A percentile compares a stretch with the other conserved stretches of the same genome.
These are phyloP conservation scores for Tipula helvola DNA, from an alignment of 2,888 invertebrate species.

Conservation along the genomic window DNA sequence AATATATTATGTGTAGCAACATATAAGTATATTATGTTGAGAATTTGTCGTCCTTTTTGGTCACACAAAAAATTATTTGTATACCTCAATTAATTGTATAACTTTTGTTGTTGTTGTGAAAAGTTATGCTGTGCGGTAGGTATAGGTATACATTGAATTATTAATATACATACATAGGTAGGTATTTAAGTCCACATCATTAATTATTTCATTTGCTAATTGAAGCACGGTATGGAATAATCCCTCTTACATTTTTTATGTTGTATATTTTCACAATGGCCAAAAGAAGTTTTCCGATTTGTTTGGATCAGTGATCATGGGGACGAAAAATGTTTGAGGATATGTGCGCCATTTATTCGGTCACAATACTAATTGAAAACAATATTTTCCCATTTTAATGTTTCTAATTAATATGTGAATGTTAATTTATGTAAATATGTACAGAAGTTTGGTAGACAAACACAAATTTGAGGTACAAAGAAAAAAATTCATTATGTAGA, in stretches of 20 bases:
- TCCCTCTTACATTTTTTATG: background rate
- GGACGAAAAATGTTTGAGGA: background rate
- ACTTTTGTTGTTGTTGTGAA: background rate
- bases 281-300: background rate
- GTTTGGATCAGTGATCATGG: background rate
- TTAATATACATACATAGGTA: background rate
- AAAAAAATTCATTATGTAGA: no score
- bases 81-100: background rate
- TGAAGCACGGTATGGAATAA: background rate
- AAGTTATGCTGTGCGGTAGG: background rate
- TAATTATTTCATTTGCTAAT: background rate
- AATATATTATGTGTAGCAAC: background rate
- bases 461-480: no score
- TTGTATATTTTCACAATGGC: background rate
- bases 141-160: background rate
- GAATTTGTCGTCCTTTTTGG: background rate
- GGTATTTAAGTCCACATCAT: background rate
- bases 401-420: background rate
- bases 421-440: no score
- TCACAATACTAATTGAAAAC: background rate
- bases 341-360: background rate
- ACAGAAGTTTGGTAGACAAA: background rate
- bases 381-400: background rate
- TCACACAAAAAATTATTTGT: background rate
- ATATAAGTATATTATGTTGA: background rate